phyloP scores from a whole-genome alignment of 2,797 vertebrate genomes.

The Rhinoraja longicauda region DNA sequence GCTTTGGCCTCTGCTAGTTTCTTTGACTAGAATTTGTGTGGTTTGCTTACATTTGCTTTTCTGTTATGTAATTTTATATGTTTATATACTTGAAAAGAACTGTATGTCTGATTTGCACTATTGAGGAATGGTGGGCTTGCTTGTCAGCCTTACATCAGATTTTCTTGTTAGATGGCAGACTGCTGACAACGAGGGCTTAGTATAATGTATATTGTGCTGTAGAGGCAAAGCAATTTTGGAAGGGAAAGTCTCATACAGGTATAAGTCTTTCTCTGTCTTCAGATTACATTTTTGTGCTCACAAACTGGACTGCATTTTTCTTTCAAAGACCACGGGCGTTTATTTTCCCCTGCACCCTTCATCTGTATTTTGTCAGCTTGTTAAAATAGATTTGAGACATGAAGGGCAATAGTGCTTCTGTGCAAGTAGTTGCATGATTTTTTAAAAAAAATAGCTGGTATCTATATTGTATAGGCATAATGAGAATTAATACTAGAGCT shows the following conservation, averaged over 20 bases:
- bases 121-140: constrained; percentile 60
- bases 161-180: constrained; percentile 59
- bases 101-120: constrained; percentile 83
- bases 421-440: constrained; percentile 67
- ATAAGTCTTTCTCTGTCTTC: constrained; percentile 63
- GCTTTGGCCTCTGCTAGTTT: constrained; percentile 54
- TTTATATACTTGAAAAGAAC: constrained; percentile 68
- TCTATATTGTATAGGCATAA: constrained; percentile 91
- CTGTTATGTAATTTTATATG: constrained; percentile 59
- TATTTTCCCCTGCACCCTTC: constrained; percentile 60
- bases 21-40: constrained; percentile 54
- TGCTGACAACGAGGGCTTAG: constrained; percentile 62
- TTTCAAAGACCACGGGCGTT: constrained; percentile 65
- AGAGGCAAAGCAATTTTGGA: constrained; percentile 55
- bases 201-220: constrained; percentile 56
- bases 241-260: constrained; percentile 64
- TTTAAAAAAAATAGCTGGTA: constrained; percentile 88
- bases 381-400: constrained; percentile 65
- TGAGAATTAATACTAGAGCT: constrained; percentile 79
- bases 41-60: constrained; percentile 47
- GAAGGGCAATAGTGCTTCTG: constrained; percentile 77
- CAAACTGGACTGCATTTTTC: constrained; percentile 67
- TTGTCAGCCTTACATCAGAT: constrained; percentile 55
- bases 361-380: constrained; percentile 56
- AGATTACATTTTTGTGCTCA: constrained; percentile 58